Conservation (phyloP, 2,113 vertebrate species). For the Gavialis gangeticus region DNA sequence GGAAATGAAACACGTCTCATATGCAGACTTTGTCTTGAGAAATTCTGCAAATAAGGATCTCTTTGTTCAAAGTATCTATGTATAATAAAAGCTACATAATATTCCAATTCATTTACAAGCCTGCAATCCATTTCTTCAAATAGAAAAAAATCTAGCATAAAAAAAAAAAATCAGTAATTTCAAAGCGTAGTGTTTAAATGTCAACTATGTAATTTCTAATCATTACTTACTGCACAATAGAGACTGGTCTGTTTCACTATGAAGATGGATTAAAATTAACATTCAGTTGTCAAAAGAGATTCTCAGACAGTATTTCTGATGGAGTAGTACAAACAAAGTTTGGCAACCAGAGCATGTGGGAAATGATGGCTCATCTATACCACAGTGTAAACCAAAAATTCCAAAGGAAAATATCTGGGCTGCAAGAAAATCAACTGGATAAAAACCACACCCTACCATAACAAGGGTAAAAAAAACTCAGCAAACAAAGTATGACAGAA, state of each 20-base stretch:
- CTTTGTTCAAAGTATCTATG: slow-evolving; percentile 48
- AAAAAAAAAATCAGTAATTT: slow-evolving; percentile 5
- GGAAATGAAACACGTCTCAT: not conserved
- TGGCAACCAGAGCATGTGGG: slow-evolving; percentile 17
- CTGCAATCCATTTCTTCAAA: slow-evolving; percentile 22
- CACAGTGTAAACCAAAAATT: not conserved
- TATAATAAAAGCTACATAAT: slow-evolving; percentile 30
- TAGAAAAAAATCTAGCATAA: slow-evolving; percentile 27
- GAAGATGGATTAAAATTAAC: slow-evolving; percentile 35
- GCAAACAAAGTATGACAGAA: not conserved
- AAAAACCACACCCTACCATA: not conserved
- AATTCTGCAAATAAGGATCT: slow-evolving; percentile 33
- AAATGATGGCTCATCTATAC: slow-evolving; percentile 33
- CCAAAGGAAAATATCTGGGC: slow-evolving; percentile 28
- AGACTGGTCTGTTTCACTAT: slow-evolving; percentile 26
- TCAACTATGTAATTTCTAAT: slow-evolving; percentile 47
- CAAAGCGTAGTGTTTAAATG: slow-evolving; percentile 21
- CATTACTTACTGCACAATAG: slow-evolving; percentile 40
- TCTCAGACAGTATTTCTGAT: not conserved
- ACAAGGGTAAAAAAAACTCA: not conserved
- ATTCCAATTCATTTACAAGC: slow-evolving; percentile 16
- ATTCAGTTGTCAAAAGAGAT: slow-evolving; percentile 13
- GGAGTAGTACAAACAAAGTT: not conserved
- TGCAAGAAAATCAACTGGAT: not conserved
- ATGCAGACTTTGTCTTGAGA: slow-evolving; percentile 5